Base-by-base conservation (phyloP, 2,113 vertebrate genomes). In the Sinocyclocheilus anophthalmus region DNA sequence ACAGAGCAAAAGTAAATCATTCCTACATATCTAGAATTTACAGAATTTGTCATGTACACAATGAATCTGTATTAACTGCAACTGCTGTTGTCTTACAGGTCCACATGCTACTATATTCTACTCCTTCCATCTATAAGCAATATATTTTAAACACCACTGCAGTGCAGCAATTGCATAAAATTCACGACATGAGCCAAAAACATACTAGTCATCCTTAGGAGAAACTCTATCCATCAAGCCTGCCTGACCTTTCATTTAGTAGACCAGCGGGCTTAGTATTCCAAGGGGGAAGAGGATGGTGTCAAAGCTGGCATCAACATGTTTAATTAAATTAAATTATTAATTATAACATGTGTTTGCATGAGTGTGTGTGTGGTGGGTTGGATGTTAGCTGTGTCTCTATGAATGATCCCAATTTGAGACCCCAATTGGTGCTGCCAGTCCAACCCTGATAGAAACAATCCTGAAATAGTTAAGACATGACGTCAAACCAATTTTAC, bases 191-290 rank as follows among this genome's bases (percentile, higher is more conserved):
- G 42, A 50, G 80, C 80, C 80, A 45, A 67, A 81, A 20, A 81
- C 69, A 81, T 81, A 81, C 42, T 81, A 18, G 42, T 81, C 80
- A 81, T 81, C 79, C 39, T 81, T 8, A 81, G 80, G 42, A 81
- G 80, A 81, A 81, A 81, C 61, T 30, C 7, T 67, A 81, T 81
- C 61, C 42, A 9, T 50, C 61, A 10, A 48, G 37, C n/a, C 24
- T 20, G 61, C 5, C 33, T 67, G 61, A 81, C 37, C 61, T 42
- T 81, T 39, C 33, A 76, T 76, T 75, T 22, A 76, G 22, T 33
- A 84, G 30, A 24, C 53, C 22, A 11, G 39, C 7, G 5, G 22
- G 83, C n/a, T 61, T 59, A 53, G 61, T 76, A 84, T 59, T 84
- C 72, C 67, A 76, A 61, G 9, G 24, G 59, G 61, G 50, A 7